Conservation (phyloP, 2,797 vertebrate genomes). For the Adrianichthys oophorus region DNA sequence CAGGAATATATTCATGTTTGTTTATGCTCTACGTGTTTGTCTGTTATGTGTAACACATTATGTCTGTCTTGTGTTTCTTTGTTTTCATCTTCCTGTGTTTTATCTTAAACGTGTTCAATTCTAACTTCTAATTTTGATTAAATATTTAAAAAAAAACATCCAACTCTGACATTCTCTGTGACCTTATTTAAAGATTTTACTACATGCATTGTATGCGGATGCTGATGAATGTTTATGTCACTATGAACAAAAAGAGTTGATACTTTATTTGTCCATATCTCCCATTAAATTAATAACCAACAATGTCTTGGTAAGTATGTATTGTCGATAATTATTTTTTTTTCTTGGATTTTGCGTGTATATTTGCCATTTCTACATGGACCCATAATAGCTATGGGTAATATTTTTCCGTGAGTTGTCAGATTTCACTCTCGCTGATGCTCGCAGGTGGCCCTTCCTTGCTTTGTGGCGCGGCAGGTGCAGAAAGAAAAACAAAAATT, state of each 20-base stretch:
- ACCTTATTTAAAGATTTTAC: conserved; percentile 33
- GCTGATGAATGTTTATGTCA: conserved; percentile 77
- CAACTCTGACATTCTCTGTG: conserved; percentile 5
- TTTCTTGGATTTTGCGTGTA: conserved; percentile 73
- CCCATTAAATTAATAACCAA: conserved; percentile 85
- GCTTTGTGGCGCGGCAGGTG: conserved; percentile 45
- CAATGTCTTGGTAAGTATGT: conserved; percentile 86
- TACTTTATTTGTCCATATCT: conserved; percentile 87
- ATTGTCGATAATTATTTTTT: conserved; percentile 65
- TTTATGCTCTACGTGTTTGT: conserved; percentile 51
- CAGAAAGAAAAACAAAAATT: conserved; percentile 19
- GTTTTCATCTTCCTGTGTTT: conserved; percentile 59
- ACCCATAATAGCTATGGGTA: conserved; percentile 84
- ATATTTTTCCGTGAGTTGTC: conserved; percentile 90
- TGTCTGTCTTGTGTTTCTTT: conserved; percentile 63
- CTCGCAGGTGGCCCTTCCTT: conserved; percentile 35
- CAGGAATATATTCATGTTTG: conserved; percentile 42
- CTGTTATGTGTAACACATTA: conserved; percentile 38
- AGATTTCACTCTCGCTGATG: conserved; percentile 76
- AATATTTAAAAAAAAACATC: neutral
- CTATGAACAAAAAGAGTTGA: conserved; percentile 83
- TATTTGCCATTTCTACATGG: conserved; percentile 80
- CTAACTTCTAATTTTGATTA: neutral
- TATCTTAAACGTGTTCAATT: conserved; percentile 8
- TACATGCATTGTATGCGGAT: conserved; percentile 37